Base-by-base conservation (phyloP, 2,797 vertebrate species). In the Enteromius paludinosus region DNA sequence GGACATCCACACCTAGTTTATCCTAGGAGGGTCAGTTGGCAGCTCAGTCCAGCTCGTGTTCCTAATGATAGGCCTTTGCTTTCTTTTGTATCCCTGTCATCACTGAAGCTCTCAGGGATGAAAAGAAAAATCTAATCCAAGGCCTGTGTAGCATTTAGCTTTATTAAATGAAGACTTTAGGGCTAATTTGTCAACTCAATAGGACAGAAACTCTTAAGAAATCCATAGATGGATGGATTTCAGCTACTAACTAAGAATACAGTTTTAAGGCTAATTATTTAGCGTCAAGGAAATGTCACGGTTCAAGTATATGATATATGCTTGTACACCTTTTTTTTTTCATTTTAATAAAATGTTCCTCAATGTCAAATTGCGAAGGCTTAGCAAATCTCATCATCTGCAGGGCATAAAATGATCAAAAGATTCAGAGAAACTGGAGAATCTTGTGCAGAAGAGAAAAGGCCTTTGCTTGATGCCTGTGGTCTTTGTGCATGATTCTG, bases 1-100 rank as follows among this genome's bases (percentile, higher is more conserved):
- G 84, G 80, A 66, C 43, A 62, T 81, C 69, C 77, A 84, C 85
- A 76, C 85, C 87, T 86, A 84, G 56, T 70, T 72, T 69, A 69
- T 5, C 20, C 23, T 17, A 76, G 25, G 25, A 78, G 69, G 52
- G 59, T 69, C 28, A 84, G 54, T 64, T 23, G 14, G 47, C 43
- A 74, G 23, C 15, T 71, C 79, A 65, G 8, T 70, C 79, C 28
- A 77, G 75, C 77, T 79, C 47, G 47, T 28, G 43, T 30, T 75
- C 35, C 43, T 87, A 86, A 87, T 87, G 56, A 84, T 66, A 84
- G 77, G 68, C 66, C 77, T 85, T 43, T 49, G 17, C 47, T 82
- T 84, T 87, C 78, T 20, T 79, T 85, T 87, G 70, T 86, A 23
- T 76, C 56, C 62, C 70, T 38, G n/a, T 64, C 68, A 64, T 47